Evolutionary conservation across 2,113 vertebrate genomes (phyloP), one percentile per base, ranked within the genome.

Genomic region (Pheucticus melanocephalus): DNA sequence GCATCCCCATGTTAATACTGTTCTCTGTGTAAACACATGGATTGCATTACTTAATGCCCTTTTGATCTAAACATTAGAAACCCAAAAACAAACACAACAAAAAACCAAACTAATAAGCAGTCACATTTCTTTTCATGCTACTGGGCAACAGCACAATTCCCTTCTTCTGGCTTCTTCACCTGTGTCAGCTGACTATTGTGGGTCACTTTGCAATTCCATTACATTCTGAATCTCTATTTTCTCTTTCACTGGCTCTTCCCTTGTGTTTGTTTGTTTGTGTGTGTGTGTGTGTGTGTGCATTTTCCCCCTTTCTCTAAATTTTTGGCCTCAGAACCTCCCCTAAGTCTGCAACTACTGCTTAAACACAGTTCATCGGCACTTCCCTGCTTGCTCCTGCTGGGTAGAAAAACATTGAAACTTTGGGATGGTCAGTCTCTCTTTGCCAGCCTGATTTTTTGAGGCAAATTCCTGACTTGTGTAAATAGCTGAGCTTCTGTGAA

Each of bases 31-130:
- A 95, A 96, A 86, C 93, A 95, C 92, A 57, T 86, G 94, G 92
- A 86, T 71, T 95, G 64, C 72, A 94, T 96, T 96, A 94, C 76
- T 94, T 73, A 40, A 83, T 93, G 37, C 37, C 40, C 82, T 95
- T 97, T 96, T 96, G 95, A 97, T 96, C 94, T 93, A 90, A 94
- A 88, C 66, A 75, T 83, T 83, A 90, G 85, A 86, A 70, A 7
- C 0, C 40, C n/a, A 1, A 25, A 71, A 17, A 3, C 21, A 37
- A 33, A 48, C 14, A 45, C 63, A 77, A 33, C 42, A 70, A 42
- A 65, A 15, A 13, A 1, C 6, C 64, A 92, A 88, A 79, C 40
- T 86, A 94, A 82, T 83, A 88, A 87, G 73, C 90, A 82, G 59
- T 39, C 60, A 69, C 31, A 65, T 86, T 91, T 93, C 72, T 95